Evolutionary conservation across 2,888 invertebrate genomes (phyloP), one percentile per base, ranked within the genome.

Genomic region (Molorchus minor): DNA sequence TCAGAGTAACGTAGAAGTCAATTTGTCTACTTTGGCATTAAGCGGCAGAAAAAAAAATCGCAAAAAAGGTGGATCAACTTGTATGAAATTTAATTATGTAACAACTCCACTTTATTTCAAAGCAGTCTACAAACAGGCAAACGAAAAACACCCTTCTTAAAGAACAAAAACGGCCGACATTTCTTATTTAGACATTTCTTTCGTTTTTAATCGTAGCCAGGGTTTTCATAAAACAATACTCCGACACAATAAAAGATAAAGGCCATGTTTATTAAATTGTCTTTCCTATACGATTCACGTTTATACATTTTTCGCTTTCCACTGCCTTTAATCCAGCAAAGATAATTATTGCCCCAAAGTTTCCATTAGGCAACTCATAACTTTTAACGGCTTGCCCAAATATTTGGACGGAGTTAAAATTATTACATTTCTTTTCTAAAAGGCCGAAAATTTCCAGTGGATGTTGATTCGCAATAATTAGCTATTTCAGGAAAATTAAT

Each of bases 341-440:
- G 20, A 10, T 21, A 51, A 51, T 51, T 38, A 51, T 51, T 25
- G 25, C 12, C 40, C 38, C 16, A 49, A 47, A 40, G 49, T 25
- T 12, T 10, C 13, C 35, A 47, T 47, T 16, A 21, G 25, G n/a
- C n/a, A 25, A 44, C 25, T 25, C 21, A 21, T 51, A 51, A 38
- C 38, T 47, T 36, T n/a, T 20, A 13, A 20, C 35, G 33, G 15
- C 49, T 38, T 21, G 49, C 17, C 38, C 16, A 40, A 51, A 51
- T 51, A 51, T 51, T 51, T 51, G 49, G 21, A 15, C 36, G 13
- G 49, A 51, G 38, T 38, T 51, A 51, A 38, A 35, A 38, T 38
- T 51, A 51, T 38, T 51, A 38, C 49, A 38, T 38, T 51, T 51
- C 49, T 51, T 38, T 51, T 10, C n/a, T 16, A 40, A n/a, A 51